Evolutionary conservation across 2,888 invertebrate species (phyloP), one percentile per base, ranked within the genome.

Genomic region (Xestia c-nigrum): DNA sequence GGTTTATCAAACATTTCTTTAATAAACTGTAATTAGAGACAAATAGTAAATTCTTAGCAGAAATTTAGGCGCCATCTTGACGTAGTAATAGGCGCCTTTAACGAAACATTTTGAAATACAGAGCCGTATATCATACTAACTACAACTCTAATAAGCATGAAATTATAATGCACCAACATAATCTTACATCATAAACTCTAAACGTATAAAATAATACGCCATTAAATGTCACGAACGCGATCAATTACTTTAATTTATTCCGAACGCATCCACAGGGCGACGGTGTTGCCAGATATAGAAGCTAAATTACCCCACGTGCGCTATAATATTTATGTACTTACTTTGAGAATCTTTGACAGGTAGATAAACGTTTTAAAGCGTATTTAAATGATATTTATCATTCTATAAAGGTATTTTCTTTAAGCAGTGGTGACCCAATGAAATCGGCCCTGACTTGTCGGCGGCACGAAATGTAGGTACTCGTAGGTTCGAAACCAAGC

Each of bases 181-280:
- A 85, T 73, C 64, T 68, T 65, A 67, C 21, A 71, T 61, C 64
- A 77, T 83, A 83, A 77, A 83, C 12, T 66, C 31, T 16, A 38
- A 47, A n/a, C 38, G 21, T 68, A 74, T 76, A 72, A 72, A 81
- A 83, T 83, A 88, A 85, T 85, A 83, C 67, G 74, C 61, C 66
- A 78, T 81, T 69, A 79, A 76, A 79, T 83, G 83, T 69, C 85
- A 85, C 70, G 80, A 69, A 79, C 76, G 81, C 85, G 81, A 80
- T 85, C 85, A 81, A 86, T 87, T 85, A 85, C 64, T 70, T 78
- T 79, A 88, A 88, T 86, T 78, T 83, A 85, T 82, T 85, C 83
- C 3, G 81, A 80, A 78, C 76, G 78, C 79, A 73, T 84, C 77
- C 76, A 31, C 78, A 76, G 81, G 78, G 76, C 73, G 80, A 64